Conservation (phyloP, 1,140 invertebrate species). For the Orchestia grillus region DNA sequence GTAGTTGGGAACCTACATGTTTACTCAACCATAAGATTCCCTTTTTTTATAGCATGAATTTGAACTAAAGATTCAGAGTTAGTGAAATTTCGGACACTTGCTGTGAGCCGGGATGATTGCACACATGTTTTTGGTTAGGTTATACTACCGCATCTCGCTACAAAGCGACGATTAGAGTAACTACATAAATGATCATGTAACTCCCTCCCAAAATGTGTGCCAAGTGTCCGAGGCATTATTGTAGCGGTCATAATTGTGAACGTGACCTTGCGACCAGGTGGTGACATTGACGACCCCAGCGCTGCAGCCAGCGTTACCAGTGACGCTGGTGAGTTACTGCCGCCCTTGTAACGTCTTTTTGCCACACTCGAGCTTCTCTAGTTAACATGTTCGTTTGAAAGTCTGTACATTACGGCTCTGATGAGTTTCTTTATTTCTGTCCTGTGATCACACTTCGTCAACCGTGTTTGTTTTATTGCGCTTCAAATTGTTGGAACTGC, state of each 20-base stretch:
- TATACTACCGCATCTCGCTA: not conserved
- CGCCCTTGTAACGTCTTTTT: not conserved
- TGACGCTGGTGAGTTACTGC: not conserved
- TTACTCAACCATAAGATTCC: not conserved
- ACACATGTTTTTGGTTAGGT: not conserved
- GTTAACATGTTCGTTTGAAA: not conserved
- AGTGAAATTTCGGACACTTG: not conserved
- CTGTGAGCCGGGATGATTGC: not conserved
- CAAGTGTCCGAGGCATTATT: not conserved
- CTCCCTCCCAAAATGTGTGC: not conserved
- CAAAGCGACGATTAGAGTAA: not conserved
- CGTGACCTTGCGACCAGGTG: slow-evolving; percentile 10
- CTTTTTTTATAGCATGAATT: not conserved
- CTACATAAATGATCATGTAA: not conserved
- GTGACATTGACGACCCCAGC: not conserved
- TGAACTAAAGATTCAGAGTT: not conserved
- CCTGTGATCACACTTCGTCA: not conserved
- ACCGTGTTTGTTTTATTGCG: not conserved
- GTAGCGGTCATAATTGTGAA: not conserved
- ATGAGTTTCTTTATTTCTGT: not conserved
- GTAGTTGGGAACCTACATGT: not conserved
- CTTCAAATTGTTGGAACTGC: not conserved
- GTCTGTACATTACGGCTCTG: not conserved
- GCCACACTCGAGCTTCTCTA: not conserved
- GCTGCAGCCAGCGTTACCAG: not conserved